Base-by-base conservation (phyloP, 2,888 invertebrate species). In the Eustalomyia histrio region DNA sequence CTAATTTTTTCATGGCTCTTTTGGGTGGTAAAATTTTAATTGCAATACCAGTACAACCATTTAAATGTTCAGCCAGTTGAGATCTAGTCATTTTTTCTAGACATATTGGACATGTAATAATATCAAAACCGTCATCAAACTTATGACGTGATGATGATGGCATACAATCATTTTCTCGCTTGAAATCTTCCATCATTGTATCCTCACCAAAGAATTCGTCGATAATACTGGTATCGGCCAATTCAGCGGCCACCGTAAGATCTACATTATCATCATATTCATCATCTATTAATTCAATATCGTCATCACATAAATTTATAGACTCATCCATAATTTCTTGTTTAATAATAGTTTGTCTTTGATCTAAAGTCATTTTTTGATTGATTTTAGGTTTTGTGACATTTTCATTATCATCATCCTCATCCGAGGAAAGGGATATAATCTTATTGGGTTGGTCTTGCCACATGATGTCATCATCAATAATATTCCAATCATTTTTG, bases 21-120 rank as follows among this genome's bases (percentile, higher is more conserved):
- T 78, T 83, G 0, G 86, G 86, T 2, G 86, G 85, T 64, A 80
- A 63, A 16, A 90, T 83, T 64, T 85, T 86, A 3, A 85, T 79
- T 1, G 85, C 83, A 24, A 90, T 88, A 14, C 88, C 88, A 12
- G 85, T 86, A 81, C 91, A 91, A 10, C 91, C 91, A 16, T 91
- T 87, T 33, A 91, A 83, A 73, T 91, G 91, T 10, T 89, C 88
- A 0, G 84, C 75, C 29, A 90, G 85, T 12, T 86, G 80, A 2
- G 84, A 82, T 7, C 91, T 89, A 29, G 85, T 86, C 84, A 91
- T 84, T 57, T 87, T 88, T 14, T 86, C 87, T 43, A 89, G 86
- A 71, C 91, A 91, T 17, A 91, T 87, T 0, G 91, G 90, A 71
- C 91, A 91, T 0, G 83, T 85, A 14, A 90, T 87, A 5, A 91